Evolutionary conservation across 1,140 invertebrate genomes (phyloP), one percentile per base, ranked within the genome.

Genomic region (Drosophila carrolli): DNA sequence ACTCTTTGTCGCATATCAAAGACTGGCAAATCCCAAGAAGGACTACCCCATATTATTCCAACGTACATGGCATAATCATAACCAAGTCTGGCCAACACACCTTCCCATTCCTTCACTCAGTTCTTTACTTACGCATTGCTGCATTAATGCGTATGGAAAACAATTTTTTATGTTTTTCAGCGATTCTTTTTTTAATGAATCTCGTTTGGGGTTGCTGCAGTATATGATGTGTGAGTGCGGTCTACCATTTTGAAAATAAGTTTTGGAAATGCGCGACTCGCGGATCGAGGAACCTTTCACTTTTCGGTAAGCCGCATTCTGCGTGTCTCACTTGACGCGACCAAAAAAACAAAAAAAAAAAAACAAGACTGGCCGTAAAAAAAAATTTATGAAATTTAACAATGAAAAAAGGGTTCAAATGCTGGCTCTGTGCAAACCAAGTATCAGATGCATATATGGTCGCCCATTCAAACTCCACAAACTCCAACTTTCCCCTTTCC

Each of bases 121-220:
- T 38, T 48, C 55, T 50, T 50, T 58, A 44, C 68, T 50, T 72
- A 88, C 83, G 83, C 83, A 88, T 80, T 80, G 83, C 83, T 88
- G 83, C 83, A 88, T 88, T 88, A 88, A 88, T 88, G 83, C 83
- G 83, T 89, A 88, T 88, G 79, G 84, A 88, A 89, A 89, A 89
- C 79, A 88, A 74, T 80, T 77, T 84, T 83, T 76, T 56, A 43
- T 29, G 11, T 55, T 40, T 19, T 53, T 10, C 8, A 10, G 10
- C 19, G 5, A 13, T 29, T 27, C 19, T 62, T 58, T 29, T 46
- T 16, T 19, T 68, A 72, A 76, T 84, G 58, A 85, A 80, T 80
- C 48, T 73, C 55, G 62, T 48, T 56, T 76, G 81, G 81, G 81
- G 68, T 71, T 71, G 68, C 56, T 84, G 81, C 58, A 80, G 38